Percentiles rank a stretch among this genome's conserved stretches.
Evolutionary conservation across 1,140 invertebrate genomes (phyloP).

Genomic region (Tyrophagus putrescentiae): DNA sequence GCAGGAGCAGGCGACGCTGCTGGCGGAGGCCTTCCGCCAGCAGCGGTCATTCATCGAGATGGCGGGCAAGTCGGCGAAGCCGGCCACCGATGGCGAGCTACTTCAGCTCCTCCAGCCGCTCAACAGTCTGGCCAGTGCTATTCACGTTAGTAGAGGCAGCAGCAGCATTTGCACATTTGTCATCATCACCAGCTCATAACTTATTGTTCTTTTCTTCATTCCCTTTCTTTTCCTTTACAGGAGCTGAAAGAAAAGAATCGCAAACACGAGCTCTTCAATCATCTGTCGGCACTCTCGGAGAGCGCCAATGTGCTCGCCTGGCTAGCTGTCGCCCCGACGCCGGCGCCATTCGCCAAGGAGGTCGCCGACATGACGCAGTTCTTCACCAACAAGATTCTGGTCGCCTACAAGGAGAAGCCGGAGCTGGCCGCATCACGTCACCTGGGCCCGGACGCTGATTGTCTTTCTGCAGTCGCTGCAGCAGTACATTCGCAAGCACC

Average conservation of each 20-base stretch:
- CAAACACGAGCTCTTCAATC: slow-evolving; percentile 72
- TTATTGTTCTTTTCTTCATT: not conserved
- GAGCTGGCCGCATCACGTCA: slow-evolving; percentile 50
- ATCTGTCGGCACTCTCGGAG: slow-evolving; percentile 85
- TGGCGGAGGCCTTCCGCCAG: slow-evolving; percentile 58
- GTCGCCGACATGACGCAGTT: slow-evolving; percentile 87
- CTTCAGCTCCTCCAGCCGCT: slow-evolving; percentile 56
- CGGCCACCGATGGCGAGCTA: slow-evolving; percentile 31
- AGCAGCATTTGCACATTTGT: too few relatives aligned
- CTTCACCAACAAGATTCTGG: slow-evolving; percentile 67
- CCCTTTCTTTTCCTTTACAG: slow-evolving; percentile 22
- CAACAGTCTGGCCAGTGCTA: slow-evolving; percentile 58
- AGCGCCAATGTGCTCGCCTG: slow-evolving; percentile 89
- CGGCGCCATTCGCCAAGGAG: slow-evolving; percentile 83
- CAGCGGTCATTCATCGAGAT: slow-evolving; percentile 53
- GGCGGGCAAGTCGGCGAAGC: slow-evolving; percentile 47
- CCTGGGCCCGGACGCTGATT: slow-evolving; percentile 87
- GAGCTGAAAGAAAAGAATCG: slow-evolving; percentile 74
- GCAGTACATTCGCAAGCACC: slow-evolving; percentile 75
- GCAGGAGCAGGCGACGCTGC: slow-evolving; percentile 45
- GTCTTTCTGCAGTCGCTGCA: slow-evolving; percentile 68
- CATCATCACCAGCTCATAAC: too few relatives aligned
- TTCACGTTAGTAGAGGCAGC: slow-evolving; percentile 33
- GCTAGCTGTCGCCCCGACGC: slow-evolving; percentile 73
- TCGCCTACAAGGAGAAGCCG: slow-evolving; percentile 87